These are phyloP conservation scores for Hystrix brachyura DNA, from an alignment of 2,113 vertebrate genomes.

Conservation along the genomic window DNA sequence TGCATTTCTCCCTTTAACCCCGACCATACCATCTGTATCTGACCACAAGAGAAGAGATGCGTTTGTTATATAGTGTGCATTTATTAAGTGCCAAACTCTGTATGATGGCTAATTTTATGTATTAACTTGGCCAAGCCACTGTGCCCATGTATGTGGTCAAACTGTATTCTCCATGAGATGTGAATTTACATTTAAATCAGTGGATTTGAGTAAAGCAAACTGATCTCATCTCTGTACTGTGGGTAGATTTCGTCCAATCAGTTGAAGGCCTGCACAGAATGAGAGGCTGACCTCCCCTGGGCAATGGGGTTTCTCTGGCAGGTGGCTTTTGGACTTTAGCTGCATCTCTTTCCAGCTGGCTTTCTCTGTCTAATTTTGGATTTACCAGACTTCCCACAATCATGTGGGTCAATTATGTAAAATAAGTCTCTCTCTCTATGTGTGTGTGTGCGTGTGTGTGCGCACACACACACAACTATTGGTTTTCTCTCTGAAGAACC, in stretches of 20 bases:
- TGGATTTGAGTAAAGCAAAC: background rate
- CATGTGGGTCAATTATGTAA: background rate
- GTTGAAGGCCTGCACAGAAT: background rate
- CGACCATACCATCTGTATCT: background rate
- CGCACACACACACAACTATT: background rate
- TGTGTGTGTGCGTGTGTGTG: background rate
- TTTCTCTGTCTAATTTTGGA: background rate
- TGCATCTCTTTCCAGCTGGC: background rate
- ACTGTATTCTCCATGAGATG: background rate
- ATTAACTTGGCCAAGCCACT: background rate
- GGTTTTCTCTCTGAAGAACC: background rate
- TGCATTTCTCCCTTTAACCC: conserved; percentile 44
- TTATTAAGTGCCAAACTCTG: background rate
- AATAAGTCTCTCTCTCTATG: background rate
- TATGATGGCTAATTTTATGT: background rate
- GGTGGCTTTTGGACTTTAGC: background rate
- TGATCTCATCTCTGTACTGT: background rate
- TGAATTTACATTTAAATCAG: background rate
- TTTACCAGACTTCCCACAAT: background rate
- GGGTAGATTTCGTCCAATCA: background rate
- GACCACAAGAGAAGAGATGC: background rate
- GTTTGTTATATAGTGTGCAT: background rate
- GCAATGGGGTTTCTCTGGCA: background rate
- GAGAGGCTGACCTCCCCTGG: background rate
- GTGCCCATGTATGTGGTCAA: background rate